These are phyloP conservation scores for Toxotes lorentzi DNA, from an alignment of 2,797 vertebrate species.

Conservation along the genomic window DNA sequence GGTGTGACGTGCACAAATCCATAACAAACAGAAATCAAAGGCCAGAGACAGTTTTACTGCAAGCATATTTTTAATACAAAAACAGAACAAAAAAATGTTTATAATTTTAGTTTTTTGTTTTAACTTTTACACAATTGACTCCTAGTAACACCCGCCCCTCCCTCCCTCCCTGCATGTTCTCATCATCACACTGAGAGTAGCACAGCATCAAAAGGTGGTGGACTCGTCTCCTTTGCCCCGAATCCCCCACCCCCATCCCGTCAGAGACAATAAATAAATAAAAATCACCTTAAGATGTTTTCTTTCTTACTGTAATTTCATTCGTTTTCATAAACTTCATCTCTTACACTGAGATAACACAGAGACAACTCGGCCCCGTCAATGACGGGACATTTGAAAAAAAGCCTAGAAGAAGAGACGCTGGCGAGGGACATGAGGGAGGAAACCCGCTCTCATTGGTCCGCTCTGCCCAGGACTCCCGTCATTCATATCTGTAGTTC, in stretches of 20 bases:
- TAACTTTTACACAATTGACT: constrained; percentile 83
- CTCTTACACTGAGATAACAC: constrained; percentile 73
- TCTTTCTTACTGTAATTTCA: constrained; percentile 69
- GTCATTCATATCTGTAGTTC: constrained; percentile 72
- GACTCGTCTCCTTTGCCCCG: constrained; percentile 63
- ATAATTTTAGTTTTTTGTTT: constrained; percentile 85
- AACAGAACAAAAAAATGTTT: constrained; percentile 86
- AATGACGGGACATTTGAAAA: constrained; percentile 71
- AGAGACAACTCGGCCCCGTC: constrained; percentile 59
- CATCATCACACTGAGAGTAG: constrained; percentile 79
- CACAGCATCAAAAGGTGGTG: constrained; percentile 80
- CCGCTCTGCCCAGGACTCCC: constrained; percentile 57
- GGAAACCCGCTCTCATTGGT: constrained; percentile 63
- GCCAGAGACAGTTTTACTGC: constrained; percentile 78
- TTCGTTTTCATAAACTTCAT: constrained; percentile 79
- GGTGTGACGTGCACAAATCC: neutral
- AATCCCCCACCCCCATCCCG: constrained; percentile 48
- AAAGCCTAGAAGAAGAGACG: constrained; percentile 70
- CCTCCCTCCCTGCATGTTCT: constrained; percentile 47
- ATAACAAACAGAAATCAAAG: constrained; percentile 22
- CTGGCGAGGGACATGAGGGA: constrained; percentile 60
- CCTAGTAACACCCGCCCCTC: constrained; percentile 52
- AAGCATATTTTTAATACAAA: constrained; percentile 91
- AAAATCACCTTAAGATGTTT: constrained; percentile 84
- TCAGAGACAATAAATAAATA: constrained; percentile 89